Conservation (phyloP, 1,140 invertebrate genomes). For the Eupristina koningsbergeri region DNA sequence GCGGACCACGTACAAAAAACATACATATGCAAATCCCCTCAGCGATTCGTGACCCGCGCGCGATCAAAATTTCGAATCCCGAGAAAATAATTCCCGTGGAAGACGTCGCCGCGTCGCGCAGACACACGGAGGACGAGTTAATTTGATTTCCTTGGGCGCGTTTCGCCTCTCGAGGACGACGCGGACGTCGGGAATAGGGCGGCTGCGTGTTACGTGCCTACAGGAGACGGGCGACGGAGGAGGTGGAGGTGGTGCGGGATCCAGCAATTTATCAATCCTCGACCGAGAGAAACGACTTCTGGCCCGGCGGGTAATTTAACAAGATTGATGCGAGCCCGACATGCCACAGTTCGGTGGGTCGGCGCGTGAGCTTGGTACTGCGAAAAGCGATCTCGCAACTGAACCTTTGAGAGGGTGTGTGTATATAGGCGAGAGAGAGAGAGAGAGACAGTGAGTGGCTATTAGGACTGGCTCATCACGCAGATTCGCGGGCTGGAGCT, state of each 20-base stretch:
- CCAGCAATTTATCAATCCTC: conserved; percentile 72
- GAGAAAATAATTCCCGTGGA: not conserved
- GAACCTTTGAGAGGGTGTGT: not conserved
- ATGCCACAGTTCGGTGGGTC: conserved; percentile 69
- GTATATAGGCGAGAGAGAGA: conserved; percentile 31
- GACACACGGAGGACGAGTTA: conserved; percentile 54
- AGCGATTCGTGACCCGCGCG: not conserved
- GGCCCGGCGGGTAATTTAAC: conserved; percentile 72
- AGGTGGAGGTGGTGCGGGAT: conserved; percentile 24
- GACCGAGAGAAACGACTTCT: conserved; percentile 67
- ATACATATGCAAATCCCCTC: not conserved
- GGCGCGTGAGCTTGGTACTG: conserved; percentile 47
- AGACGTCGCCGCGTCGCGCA: not conserved
- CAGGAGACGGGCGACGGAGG: conserved; percentile 55
- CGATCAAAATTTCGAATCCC: not conserved
- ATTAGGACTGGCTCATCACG: conserved; percentile 68
- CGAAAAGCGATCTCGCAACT: conserved; percentile 7
- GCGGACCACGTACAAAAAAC: not conserved
- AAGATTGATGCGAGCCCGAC: conserved; percentile 72
- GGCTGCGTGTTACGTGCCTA: conserved; percentile 63
- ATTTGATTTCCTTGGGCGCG: conserved; percentile 67
- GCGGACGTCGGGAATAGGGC: conserved; percentile 56
- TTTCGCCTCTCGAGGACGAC: conserved; percentile 62
- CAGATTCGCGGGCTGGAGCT: conserved; percentile 62
- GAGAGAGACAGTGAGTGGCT: conserved; percentile 61